Percentiles rank a stretch among this genome's conserved stretches.
Conservation (phyloP, 2,797 vertebrate genomes). For the Scleropages formosus region DNA sequence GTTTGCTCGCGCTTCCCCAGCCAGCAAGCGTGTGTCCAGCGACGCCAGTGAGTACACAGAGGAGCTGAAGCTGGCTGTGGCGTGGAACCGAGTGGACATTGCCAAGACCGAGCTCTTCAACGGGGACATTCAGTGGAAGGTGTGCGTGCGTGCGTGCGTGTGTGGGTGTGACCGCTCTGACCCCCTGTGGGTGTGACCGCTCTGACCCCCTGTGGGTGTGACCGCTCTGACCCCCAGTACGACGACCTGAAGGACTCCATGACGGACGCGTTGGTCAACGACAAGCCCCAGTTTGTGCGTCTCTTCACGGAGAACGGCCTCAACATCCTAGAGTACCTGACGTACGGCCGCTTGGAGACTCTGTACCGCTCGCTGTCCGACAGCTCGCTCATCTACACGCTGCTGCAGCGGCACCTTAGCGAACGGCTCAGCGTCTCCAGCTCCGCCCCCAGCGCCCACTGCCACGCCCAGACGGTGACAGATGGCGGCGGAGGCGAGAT, state of each 20-base stretch:
- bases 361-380: conserved; percentile 69
- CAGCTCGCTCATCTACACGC: conserved; percentile 57
- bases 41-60: conserved; percentile 73
- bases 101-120: conserved; percentile 82
- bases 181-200: background rate
- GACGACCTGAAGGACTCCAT: conserved; percentile 77
- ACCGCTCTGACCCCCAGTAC: conserved; percentile 58
- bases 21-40: conserved; percentile 65
- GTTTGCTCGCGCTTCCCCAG: conserved; percentile 47
- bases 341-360: conserved; percentile 65
- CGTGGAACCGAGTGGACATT: conserved; percentile 85
- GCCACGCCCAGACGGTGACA: background rate
- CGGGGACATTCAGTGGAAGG: conserved; percentile 78
- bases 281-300: conserved; percentile 82
- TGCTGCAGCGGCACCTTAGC: conserved; percentile 64
- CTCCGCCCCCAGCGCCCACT: background rate
- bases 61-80: conserved; percentile 81
- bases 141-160: conserved; percentile 33
- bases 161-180: background rate
- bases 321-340: conserved; percentile 77
- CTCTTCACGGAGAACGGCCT: conserved; percentile 81
- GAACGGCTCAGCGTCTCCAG: conserved; percentile 51
- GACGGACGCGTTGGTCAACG: conserved; percentile 78
- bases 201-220: background rate
- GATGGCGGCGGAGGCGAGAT: background rate